A percentile compares a stretch with the other conserved stretches of the same genome.
Evolutionary conservation across 2,797 vertebrate genomes (phyloP).

Genomic region (Dendrocincla tyrannina): DNA sequence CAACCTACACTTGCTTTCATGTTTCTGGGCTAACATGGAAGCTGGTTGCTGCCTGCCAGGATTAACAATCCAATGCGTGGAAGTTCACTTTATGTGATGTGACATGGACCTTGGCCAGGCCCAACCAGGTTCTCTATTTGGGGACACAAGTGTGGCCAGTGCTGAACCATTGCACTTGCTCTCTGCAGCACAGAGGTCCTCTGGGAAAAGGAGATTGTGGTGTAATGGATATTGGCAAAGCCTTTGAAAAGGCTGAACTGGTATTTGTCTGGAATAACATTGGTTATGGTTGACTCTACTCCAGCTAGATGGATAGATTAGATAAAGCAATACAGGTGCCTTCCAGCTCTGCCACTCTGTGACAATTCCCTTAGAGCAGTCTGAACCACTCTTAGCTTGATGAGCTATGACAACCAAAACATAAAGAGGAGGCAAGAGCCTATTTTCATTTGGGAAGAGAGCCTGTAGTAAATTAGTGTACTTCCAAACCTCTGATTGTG

Average conservation of each 20-base stretch:
- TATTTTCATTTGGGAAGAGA: not conserved
- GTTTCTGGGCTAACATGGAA: not conserved
- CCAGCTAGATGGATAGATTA: not conserved
- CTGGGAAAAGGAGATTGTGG: not conserved
- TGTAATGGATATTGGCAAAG: not conserved
- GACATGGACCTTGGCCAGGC: not conserved
- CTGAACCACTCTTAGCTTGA: not conserved
- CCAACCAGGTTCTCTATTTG: not conserved
- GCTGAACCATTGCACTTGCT: not conserved
- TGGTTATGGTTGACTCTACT: not conserved
- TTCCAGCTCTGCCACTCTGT: not conserved
- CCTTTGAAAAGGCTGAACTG: not conserved
- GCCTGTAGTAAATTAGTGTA: not conserved
- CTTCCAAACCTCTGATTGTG: not conserved
- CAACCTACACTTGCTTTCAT: not conserved
- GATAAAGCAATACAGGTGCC: not conserved
- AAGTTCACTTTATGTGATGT: not conserved
- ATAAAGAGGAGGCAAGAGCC: not conserved
- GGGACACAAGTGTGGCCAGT: not conserved
- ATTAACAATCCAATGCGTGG: not conserved
- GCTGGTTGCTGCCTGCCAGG: not conserved
- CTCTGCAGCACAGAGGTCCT: not conserved
- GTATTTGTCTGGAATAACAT: not conserved
- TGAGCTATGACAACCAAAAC: not conserved
- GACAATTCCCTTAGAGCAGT: not conserved